Evolutionary conservation across 2,113 vertebrate genomes (phyloP).

Genomic region (Platichthys flesus): DNA sequence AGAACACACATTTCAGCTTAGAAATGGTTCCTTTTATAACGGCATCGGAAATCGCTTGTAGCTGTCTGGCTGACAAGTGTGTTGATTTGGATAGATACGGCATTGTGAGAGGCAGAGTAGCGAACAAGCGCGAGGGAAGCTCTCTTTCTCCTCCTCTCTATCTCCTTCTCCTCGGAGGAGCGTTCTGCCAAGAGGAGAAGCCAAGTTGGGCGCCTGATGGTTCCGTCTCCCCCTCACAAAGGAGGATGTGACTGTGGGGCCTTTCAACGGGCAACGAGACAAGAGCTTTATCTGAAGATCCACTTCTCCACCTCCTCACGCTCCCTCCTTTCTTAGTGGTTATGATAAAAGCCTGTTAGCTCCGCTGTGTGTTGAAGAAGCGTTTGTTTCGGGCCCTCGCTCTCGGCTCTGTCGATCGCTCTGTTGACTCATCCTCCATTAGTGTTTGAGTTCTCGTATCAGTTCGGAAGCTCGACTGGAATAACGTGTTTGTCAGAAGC

Average conservation of each 20-base stretch:
- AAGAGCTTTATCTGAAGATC: slow-evolving; percentile 81
- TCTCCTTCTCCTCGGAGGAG: slow-evolving; percentile 57
- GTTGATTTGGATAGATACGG: slow-evolving; percentile 79
- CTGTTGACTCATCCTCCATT: slow-evolving; percentile 39
- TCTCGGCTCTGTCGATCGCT: slow-evolving; percentile 31
- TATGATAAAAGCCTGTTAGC: slow-evolving; percentile 76
- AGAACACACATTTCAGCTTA: slow-evolving; percentile 71
- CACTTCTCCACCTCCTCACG: slow-evolving; percentile 72
- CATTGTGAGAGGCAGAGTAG: slow-evolving; percentile 72
- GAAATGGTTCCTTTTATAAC: slow-evolving; percentile 65
- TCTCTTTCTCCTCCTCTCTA: slow-evolving; percentile 18
- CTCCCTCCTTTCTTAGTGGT: slow-evolving; percentile 54
- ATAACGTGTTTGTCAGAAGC: slow-evolving; percentile 27
- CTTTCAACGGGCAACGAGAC: slow-evolving; percentile 72
- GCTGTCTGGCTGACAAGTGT: slow-evolving; percentile 79
- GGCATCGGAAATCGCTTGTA: slow-evolving; percentile 68
- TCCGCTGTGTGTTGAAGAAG: slow-evolving; percentile 53
- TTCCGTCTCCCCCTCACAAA: slow-evolving; percentile 73
- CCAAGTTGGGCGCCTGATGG: slow-evolving; percentile 68
- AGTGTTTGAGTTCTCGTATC: slow-evolving; percentile 48
- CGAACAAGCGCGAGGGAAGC: slow-evolving; percentile 73
- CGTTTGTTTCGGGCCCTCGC: slow-evolving; percentile 46
- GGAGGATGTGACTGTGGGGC: slow-evolving; percentile 76
- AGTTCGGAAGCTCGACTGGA: slow-evolving; percentile 42
- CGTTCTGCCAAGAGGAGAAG: slow-evolving; percentile 70